Conservation (phyloP, 2,797 vertebrate species). For the Knipowitschia caucasica region DNA sequence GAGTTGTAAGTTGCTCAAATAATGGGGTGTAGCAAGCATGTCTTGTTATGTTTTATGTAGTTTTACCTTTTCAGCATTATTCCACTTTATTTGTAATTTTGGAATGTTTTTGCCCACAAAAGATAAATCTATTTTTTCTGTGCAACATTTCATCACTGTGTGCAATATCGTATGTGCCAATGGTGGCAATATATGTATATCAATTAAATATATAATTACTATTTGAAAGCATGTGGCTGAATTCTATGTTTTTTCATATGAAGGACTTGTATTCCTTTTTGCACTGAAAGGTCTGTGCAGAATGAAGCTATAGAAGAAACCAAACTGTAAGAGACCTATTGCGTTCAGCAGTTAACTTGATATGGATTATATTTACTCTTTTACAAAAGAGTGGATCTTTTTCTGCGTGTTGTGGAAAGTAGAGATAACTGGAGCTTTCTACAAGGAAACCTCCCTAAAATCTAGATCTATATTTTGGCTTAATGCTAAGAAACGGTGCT, state of each 20-base stretch:
- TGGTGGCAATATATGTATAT: constrained; percentile 84
- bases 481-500: constrained; percentile 71
- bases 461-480: constrained; percentile 68
- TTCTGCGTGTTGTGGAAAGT: constrained; percentile 41
- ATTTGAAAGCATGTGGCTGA: constrained; percentile 83
- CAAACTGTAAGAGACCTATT: constrained; percentile 60
- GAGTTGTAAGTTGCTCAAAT: constrained; percentile 71
- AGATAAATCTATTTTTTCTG: constrained; percentile 70
- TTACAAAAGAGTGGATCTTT: constrained; percentile 36
- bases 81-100: constrained; percentile 79
- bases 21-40: constrained; percentile 73
- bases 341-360: constrained; percentile 66
- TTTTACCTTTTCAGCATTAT: constrained; percentile 76
- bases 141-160: constrained; percentile 84
- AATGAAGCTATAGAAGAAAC: constrained; percentile 54
- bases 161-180: constrained; percentile 87
- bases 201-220: constrained; percentile 84
- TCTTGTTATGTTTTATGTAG: constrained; percentile 53
- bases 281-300: constrained; percentile 71
- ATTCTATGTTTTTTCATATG: constrained; percentile 79
- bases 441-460: constrained; percentile 39
- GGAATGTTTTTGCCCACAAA: constrained; percentile 75
- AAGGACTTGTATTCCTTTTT: constrained; percentile 76
- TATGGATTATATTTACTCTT: constrained; percentile 58
- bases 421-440: constrained; percentile 44